Evolutionary conservation across 2,888 invertebrate genomes (phyloP), one percentile per base, ranked within the genome.

Genomic region (Protophormia terraenovae): DNA sequence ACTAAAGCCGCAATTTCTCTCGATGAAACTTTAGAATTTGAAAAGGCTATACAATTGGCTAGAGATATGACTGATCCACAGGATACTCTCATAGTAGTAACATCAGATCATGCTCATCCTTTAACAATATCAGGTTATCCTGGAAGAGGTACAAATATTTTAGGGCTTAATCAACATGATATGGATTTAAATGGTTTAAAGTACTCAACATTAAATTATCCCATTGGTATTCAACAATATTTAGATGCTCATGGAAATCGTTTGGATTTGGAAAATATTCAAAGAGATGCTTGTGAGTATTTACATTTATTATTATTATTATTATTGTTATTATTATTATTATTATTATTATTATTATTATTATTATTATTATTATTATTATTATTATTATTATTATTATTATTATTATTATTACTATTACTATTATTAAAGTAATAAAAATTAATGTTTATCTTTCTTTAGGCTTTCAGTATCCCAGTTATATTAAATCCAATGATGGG

Each of bases 31-130:
- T 93, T 96, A 0, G 96, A 96, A 89, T 95, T 97, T 88, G 94
- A 95, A 67, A 94, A 95, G 88, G 96, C 97, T 0, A 93, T 96
- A 38, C 89, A 94, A 84, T 92, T 93, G 87, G 96, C 96, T 0
- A 90, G 93, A 64, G 90, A 93, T 0, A 89, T 96, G 88, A 95
- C 96, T 0, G 92, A 93, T 76, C 91, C 92, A 6, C 91, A 94
- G 8, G 96, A 98, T 29, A 97, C 97, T 0, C 91, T 98, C 1
- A 95, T 97, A 41, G 95, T 97, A 0, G 97, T 96, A 1, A 96
- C 96, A 0, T 93, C 97, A 0, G 97, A 97, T 91, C 97, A 97
- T 89, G 95, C 96, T 0, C 97, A 97, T 88, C 95, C 96, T 0
- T 94, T 97, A 94, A 94, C 95, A 0, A 94, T 96, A 41, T 94